Evolutionary conservation across 2,888 invertebrate genomes (phyloP).

Genomic region (Gibbula magus): DNA sequence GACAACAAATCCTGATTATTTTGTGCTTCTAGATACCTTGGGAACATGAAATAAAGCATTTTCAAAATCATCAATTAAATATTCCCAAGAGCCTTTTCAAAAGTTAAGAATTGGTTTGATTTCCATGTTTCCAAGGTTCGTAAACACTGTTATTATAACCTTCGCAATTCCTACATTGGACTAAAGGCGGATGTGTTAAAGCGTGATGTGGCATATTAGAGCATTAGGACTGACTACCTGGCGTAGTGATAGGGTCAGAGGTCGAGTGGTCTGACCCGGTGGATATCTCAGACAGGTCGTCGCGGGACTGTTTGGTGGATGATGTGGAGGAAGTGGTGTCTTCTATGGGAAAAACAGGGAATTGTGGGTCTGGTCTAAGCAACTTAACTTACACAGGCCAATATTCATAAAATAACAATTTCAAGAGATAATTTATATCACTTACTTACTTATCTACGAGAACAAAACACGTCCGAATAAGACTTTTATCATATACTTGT

Average conservation of each 20-base stretch:
- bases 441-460: too few relatives aligned
- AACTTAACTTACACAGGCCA: too few relatives aligned
- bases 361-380: too few relatives aligned
- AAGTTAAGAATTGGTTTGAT: background rate
- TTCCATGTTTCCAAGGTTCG: background rate
- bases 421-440: too few relatives aligned
- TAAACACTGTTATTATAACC: background rate
- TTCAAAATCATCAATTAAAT: background rate
- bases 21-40: too few relatives aligned
- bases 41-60: too few relatives aligned
- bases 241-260: conserved; percentile 40
- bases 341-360: background rate
- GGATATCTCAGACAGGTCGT: conserved; percentile 41
- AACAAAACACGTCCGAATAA: too few relatives aligned
- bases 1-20: background rate
- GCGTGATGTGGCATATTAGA: background rate
- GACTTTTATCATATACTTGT: too few relatives aligned
- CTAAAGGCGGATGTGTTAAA: background rate
- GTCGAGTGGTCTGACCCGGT: conserved; percentile 41
- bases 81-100: background rate
- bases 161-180: background rate
- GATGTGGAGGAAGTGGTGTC: conserved; percentile 26
- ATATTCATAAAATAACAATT: too few relatives aligned
- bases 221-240: conserved; percentile 35
- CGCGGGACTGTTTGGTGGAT: conserved; percentile 40